Percentiles rank a stretch among this genome's conserved stretches.
Conservation (phyloP, 2,797 vertebrate genomes). For the Poecile montanus region DNA sequence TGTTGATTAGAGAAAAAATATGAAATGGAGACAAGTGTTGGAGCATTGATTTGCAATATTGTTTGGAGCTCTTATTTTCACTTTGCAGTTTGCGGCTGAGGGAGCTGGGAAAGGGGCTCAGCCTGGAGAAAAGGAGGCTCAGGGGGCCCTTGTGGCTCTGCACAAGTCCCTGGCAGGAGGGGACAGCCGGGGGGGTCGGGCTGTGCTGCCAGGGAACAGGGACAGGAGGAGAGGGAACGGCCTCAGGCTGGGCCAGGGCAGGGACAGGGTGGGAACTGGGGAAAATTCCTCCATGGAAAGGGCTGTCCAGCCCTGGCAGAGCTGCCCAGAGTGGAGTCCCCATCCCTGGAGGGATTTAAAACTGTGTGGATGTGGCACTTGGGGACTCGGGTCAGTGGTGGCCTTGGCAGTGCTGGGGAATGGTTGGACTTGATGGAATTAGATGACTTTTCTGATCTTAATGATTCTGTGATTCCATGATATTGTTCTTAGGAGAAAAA, state of each 20-base stretch:
- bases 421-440: background rate
- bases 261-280: rapidly evolving
- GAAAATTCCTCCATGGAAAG: rapidly evolving
- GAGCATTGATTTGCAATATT: slow-evolving; percentile 48
- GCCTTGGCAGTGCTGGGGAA: background rate
- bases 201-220: too few relatives aligned
- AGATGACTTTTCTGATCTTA: background rate
- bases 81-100: background rate
- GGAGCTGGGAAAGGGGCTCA: background rate
- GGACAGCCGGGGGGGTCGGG: too few relatives aligned
- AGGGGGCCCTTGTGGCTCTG: background rate
- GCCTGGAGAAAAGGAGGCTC: background rate
- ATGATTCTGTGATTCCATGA: background rate
- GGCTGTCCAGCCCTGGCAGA: rapidly evolving
- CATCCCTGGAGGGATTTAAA: rapidly evolving
- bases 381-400: background rate
- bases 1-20: slow-evolving; percentile 43
- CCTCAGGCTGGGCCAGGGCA: background rate
- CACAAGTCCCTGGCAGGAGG: background rate
- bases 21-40: background rate
- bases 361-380: rapidly evolving
- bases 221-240: background rate
- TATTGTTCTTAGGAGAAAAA: background rate
- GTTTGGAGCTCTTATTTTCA: slow-evolving; percentile 3
- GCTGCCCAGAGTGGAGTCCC: rapidly evolving